Conservation (phyloP, 2,113 vertebrate species). For the Mormyrus lacerda region DNA sequence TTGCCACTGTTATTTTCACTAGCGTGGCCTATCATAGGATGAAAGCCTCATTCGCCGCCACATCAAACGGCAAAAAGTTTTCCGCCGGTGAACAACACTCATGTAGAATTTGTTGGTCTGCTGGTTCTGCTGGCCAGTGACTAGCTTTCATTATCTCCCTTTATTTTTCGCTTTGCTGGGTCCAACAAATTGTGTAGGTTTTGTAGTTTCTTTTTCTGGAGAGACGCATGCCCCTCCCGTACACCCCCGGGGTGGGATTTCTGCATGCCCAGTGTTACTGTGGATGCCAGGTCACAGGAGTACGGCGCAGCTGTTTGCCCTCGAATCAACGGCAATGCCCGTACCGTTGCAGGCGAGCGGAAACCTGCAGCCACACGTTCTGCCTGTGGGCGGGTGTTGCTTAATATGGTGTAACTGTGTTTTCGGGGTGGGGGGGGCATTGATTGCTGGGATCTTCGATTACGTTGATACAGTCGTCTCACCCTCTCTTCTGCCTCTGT, state of each 20-base stretch:
- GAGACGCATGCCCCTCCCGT: neutral
- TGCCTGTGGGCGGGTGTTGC: neutral
- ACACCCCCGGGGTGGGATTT: neutral
- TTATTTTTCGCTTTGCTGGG: neutral
- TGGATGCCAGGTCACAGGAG: neutral
- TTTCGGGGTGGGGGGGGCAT: neutral
- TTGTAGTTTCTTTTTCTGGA: neutral
- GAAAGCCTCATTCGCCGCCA: too few species aligned
- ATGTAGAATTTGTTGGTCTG: neutral
- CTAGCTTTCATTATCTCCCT: neutral
- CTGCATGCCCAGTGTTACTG: neutral
- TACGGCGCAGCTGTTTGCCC: neutral
- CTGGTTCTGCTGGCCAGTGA: neutral
- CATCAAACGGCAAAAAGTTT: neutral
- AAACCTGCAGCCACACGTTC: neutral
- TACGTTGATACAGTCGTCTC: neutral
- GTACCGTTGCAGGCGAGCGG: neutral
- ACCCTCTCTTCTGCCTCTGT: constrained; percentile 18
- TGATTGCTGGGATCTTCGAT: neutral
- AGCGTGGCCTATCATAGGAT: neutral
- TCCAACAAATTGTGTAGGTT: neutral
- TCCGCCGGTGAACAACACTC: neutral
- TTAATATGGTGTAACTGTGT: neutral
- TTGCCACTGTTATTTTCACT: neutral
- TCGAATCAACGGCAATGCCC: neutral